A percentile compares a stretch with the other conserved stretches of the same genome.
phyloP scores from a whole-genome alignment of 2,888 invertebrate genomes.

The Allolobophora icterica region DNA sequence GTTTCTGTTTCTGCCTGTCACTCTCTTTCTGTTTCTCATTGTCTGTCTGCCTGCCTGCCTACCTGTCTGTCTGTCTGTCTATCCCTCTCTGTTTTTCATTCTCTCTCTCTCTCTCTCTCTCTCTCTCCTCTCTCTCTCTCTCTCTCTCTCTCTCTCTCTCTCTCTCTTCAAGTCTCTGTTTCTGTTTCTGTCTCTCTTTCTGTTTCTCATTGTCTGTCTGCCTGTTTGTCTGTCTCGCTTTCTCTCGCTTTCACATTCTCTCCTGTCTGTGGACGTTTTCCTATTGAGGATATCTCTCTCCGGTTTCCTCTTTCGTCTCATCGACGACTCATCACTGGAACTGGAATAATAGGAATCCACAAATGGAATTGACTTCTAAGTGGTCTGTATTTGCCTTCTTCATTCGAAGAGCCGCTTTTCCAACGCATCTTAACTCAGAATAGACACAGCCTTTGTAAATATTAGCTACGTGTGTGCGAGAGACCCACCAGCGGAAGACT shows the following conservation, averaged over 20 bases:
- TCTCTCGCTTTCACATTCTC: no score
- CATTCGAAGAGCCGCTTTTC: not conserved
- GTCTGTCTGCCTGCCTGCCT: not conserved
- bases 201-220: not conserved
- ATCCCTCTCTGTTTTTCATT: not conserved
- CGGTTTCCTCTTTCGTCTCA: not conserved
- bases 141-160: no score
- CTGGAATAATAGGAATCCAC: not conserved
- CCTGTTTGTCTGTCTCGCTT: not conserved
- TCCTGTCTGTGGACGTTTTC: no score
- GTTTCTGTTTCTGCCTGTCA: not conserved
- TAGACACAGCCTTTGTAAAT: not conserved
- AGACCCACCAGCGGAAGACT: not conserved
- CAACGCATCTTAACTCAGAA: not conserved
- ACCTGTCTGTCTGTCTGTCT: no score
- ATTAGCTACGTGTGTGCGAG: not conserved
- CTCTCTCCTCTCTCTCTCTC: no score
- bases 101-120: no score
- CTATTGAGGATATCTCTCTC: not conserved
- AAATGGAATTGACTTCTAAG: not conserved
- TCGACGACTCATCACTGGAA: not conserved
- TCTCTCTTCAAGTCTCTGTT: no score
- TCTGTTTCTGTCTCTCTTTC: no score
- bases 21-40: not conserved
- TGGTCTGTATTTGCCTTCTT: not conserved